phyloP scores from a whole-genome alignment of 2,113 vertebrate genomes.

The Trogon melanurus region DNA sequence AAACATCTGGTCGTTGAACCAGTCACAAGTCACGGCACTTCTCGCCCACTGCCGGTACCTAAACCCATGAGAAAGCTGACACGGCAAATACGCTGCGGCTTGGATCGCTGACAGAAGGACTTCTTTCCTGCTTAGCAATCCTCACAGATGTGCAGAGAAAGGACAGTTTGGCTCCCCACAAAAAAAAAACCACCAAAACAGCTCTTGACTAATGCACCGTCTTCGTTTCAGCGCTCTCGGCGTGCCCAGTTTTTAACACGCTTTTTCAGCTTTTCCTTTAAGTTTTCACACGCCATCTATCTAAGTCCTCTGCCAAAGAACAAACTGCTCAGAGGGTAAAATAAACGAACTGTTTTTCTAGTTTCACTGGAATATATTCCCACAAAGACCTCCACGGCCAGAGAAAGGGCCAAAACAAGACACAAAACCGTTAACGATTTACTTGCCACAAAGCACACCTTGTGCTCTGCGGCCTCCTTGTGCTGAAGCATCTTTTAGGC shows the following conservation, averaged over 20 bases:
- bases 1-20: not conserved
- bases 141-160: not conserved
- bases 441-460: not conserved
- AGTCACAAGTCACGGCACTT: not conserved
- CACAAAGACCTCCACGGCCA: not conserved
- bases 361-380: not conserved
- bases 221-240: not conserved
- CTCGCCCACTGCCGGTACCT: not conserved
- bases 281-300: not conserved
- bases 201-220: not conserved
- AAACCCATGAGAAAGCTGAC: not conserved
- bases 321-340: not conserved
- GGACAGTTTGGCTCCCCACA: not conserved
- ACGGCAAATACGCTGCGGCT: not conserved
- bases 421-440: not conserved
- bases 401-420: not conserved
- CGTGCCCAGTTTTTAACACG: not conserved
- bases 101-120: not conserved
- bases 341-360: not conserved
- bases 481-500: not conserved
- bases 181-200: not conserved
- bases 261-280: not conserved
- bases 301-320: not conserved
- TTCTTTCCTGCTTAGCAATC: slow-evolving; percentile 20
- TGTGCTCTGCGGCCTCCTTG: not conserved